Conservation (phyloP, 2,113 vertebrate genomes). For the Tylochromis polylepis region DNA sequence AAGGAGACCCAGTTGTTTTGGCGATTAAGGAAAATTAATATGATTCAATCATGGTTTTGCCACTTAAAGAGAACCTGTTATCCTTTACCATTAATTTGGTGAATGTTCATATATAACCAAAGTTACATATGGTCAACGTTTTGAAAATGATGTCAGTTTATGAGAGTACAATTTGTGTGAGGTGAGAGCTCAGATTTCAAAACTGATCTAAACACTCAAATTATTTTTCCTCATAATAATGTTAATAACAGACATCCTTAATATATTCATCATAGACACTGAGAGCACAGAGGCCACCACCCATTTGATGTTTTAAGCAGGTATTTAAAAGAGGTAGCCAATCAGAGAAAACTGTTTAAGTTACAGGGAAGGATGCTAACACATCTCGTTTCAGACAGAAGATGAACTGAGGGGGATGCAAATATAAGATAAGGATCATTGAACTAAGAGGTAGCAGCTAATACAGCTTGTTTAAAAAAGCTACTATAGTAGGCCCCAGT, state of each 20-base stretch:
- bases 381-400: not conserved
- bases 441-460: rapidly evolving
- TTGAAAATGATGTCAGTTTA: not conserved
- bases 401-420: rapidly evolving
- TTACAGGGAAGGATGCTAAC: not conserved
- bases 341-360: rapidly evolving
- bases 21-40: not conserved
- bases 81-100: not conserved
- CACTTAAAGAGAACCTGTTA: not conserved
- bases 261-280: not conserved
- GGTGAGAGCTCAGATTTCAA: not conserved
- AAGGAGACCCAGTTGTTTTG: not conserved
- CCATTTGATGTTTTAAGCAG: not conserved
- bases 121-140: not conserved
- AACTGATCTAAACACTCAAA: not conserved
- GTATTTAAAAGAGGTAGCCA: not conserved
- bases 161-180: not conserved
- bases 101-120: not conserved
- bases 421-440: not conserved
- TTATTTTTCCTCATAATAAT: not conserved
- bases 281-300: rapidly evolving
- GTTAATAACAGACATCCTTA: not conserved
- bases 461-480: not conserved
- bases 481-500: not conserved
- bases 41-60: not conserved